Evolutionary conservation across 2,888 invertebrate species (phyloP), one percentile per base, ranked within the genome.

Genomic region (Hypsopygia costalis): DNA sequence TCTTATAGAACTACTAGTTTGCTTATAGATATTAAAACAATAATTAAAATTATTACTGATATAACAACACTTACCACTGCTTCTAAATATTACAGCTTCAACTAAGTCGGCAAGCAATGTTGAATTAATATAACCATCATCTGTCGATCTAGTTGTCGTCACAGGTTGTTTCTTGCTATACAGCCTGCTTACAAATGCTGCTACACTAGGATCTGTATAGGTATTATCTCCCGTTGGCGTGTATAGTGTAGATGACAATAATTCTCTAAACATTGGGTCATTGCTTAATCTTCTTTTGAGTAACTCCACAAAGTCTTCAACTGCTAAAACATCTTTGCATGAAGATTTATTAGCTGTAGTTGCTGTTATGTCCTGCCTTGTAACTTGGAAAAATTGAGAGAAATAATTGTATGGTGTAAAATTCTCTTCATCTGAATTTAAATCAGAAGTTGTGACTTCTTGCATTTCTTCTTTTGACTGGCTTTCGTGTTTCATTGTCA

Each of bases 81-180:
- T 79, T 59, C 80, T 69, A 56, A 87, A 87, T 52, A 88, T 87
- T 6, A 88, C 79, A 28, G 86, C 83, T 63, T 87, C 85, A 6
- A 88, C 78, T 44, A 88, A 75, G 68, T 88, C 79, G 3, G 75
- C 81, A 16, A 88, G 69, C 38, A 86, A 57, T 7, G 87, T 86
- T 27, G 87, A 86, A 60, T 88, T 87, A 0, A 85, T 54, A 36
- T 62, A 58, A 41, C 83, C 78, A 43, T 47, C 66, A 20, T 70
- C 57, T 1, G 72, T 60, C 22, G 60, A 35, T 54, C 62, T 77
- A 6, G 49, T 51, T 9, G 74, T 74, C 0, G 76, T 75, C 6
- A 64, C n/a, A 5, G 57, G 36, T 37, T 55, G 57, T 49, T 74
- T 80, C 46, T 74, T 80, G 47, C 73, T 85, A 43, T 86, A 87